Base-by-base conservation (phyloP, 2,797 vertebrate genomes). In the Propithecus perrieri region DNA sequence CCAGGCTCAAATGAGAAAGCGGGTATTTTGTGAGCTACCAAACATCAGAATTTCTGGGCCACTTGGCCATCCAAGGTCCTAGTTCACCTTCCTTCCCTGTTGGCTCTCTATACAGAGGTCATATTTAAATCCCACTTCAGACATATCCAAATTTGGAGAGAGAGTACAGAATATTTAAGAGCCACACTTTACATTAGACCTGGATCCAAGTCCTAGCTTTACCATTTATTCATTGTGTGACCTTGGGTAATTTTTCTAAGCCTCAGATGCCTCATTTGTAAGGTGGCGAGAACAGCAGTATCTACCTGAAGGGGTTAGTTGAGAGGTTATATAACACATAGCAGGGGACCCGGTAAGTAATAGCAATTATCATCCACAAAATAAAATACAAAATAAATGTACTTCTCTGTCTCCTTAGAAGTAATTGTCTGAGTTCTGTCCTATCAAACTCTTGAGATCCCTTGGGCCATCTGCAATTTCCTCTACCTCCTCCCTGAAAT, bases 401-500 rank as follows among this genome's bases (percentile, higher is more conserved):
- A 84, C 28, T 91, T 94, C 35, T 84, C 78, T 84, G 41, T 72
- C 63, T 89, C 75, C 85, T 87, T 61, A 95, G 48, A 81, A 74
- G 48, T 41, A 93, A 95, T 22, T 72, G 24, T 53, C 26, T 76
- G 46, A 63, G n/a, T 85, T 76, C 78, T 48, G 53, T 74, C 48
- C 59, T 61, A 26, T 79, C 63, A 92, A 65, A 84, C 41, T 35
- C n/a, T 79, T 38, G 38, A 57, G 18, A 92, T 65, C 43, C 67
- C 71, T 57, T 69, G 24, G 18, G 24, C 85, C 94, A 84, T 67
- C 57, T 83, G 74, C 59, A 89, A 50, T 72, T 93, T 74, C 59
- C 59, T 91, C 86, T 71, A 74, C 74, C 92, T 92, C 87, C 78
- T 91, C 78, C 43, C 63, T 89, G 83, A 95, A 94, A 84, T 79